Base-by-base conservation (phyloP, 1,140 invertebrate genomes). In the Eriocheir sinensis region DNA sequence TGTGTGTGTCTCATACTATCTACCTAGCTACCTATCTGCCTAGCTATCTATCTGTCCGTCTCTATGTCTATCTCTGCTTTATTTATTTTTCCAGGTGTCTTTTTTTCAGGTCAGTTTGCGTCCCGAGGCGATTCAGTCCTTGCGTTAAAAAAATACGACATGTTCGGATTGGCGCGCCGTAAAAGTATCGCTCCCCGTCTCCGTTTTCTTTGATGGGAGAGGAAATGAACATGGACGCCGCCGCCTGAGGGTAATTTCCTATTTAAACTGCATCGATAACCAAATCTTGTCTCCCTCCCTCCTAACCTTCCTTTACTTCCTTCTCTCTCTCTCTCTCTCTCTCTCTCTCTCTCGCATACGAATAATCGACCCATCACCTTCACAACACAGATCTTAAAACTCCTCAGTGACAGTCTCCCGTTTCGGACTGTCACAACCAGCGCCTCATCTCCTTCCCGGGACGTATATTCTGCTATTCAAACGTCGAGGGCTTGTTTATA, bases 251-350 rank as follows among this genome's bases (percentile, higher is more conserved):
- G 60, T 72, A 72, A 72, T 72, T 72, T 72, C 60, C 60, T 72
- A 72, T 72, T 72, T 72, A 72, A 72, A 72, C 60, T 72, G 60
- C 60, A 72, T 72, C 60, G 60, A 72, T 72, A 72, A 72, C 60
- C n/a, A 72, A 72, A 72, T 72, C 60, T 72, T 72, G 12, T 72
- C 60, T 72, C 60, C n/a, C 60, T n/a, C 60, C 21, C 27, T n/a
- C 27, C 21, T 21, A n/a, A 21, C 21, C 27, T n/a, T n/a, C n/a
- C 27, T n/a, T n/a, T 72, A 21, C n/a, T n/a, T 72, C 27, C 21
- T n/a, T 72, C 60, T 72, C 60, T n/a, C 27, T n/a, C 60, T n/a
- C 27, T 72, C 21, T n/a, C 27, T 27, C 60, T 72, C 21, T n/a
- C 27, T 72, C 60, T 72, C 60, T 72, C 60, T 72, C 60, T 72